Evolutionary conservation across 1,140 invertebrate species (phyloP).

Genomic region (Meteorus sp.): DNA sequence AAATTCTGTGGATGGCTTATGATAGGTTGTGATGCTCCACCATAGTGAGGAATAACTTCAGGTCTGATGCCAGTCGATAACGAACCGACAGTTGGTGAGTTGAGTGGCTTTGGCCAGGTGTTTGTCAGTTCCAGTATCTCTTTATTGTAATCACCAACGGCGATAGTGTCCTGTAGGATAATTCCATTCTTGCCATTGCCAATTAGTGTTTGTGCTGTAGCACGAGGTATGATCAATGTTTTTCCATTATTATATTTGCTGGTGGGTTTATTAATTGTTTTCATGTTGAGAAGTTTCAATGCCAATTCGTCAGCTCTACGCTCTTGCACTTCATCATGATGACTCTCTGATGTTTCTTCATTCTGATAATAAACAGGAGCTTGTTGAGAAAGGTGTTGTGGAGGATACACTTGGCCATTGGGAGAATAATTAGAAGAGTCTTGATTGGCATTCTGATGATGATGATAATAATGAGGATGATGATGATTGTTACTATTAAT

Average conservation of each 20-base stretch:
- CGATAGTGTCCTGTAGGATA: slow-evolving; percentile 6
- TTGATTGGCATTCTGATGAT: neutral
- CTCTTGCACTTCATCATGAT: slow-evolving; percentile 1
- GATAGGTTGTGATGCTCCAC: neutral
- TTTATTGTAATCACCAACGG: slow-evolving; percentile 14
- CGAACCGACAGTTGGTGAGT: neutral
- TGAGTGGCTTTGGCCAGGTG: neutral
- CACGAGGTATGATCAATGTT: neutral
- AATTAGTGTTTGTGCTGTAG: neutral
- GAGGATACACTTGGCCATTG: neutral
- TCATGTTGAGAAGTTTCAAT: neutral
- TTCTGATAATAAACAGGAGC: neutral
- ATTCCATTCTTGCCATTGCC: neutral
- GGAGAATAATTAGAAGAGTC: neutral
- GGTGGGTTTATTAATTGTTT: neutral
- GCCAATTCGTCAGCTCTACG: neutral
- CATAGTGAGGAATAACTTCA: neutral
- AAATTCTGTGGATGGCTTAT: neutral
- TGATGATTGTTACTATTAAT: neutral
- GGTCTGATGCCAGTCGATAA: neutral
- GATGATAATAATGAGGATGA: neutral
- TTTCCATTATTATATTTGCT: neutral
- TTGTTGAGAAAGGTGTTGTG: slow-evolving; percentile 3
- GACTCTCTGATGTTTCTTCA: neutral
- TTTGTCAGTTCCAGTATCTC: slow-evolving; percentile 10